Conservation (phyloP, 1,140 invertebrate species). For the Musca domestica region DNA sequence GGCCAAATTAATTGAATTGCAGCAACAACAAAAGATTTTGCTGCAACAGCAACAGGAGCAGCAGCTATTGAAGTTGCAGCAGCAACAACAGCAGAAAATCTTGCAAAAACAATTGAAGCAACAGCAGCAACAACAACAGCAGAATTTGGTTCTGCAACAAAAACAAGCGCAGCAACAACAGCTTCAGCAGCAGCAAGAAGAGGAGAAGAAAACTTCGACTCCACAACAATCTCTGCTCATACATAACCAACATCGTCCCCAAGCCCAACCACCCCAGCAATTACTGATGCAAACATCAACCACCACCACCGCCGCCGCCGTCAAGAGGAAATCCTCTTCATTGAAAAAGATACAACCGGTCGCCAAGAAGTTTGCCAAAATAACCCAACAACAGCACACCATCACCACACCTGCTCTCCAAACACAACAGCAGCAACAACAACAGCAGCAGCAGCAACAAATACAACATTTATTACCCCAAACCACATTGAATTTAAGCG, state of each 20-base stretch:
- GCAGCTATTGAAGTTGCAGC: conserved; percentile 31
- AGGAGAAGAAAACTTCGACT: conserved; percentile 29
- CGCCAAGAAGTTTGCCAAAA: neutral
- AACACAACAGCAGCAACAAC: conserved; percentile 33
- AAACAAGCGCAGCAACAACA: conserved; percentile 31
- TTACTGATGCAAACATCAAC: conserved; percentile 16
- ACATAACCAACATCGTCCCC: conserved; percentile 30
- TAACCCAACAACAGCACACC: neutral
- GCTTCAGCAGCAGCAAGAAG: conserved; percentile 35
- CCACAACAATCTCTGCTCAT: conserved; percentile 30
- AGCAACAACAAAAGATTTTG: conserved; percentile 27
- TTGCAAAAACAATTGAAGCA: conserved; percentile 23
- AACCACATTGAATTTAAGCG: no score
- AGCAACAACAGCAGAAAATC: conserved; percentile 18
- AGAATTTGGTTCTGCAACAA: conserved; percentile 29
- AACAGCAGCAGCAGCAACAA: conserved; percentile 15
- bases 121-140: conserved; percentile 32
- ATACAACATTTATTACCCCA: conserved; percentile 24
- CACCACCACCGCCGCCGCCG: neutral
- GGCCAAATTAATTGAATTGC: conserved; percentile 32
- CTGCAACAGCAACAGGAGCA: conserved; percentile 24
- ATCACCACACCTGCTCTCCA: conserved; percentile 31
- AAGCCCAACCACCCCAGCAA: conserved; percentile 34
- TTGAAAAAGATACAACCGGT: no score
- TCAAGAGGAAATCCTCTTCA: no score